Base-by-base conservation (phyloP, 2,113 vertebrate species). In the Phaethornis superciliosus region DNA sequence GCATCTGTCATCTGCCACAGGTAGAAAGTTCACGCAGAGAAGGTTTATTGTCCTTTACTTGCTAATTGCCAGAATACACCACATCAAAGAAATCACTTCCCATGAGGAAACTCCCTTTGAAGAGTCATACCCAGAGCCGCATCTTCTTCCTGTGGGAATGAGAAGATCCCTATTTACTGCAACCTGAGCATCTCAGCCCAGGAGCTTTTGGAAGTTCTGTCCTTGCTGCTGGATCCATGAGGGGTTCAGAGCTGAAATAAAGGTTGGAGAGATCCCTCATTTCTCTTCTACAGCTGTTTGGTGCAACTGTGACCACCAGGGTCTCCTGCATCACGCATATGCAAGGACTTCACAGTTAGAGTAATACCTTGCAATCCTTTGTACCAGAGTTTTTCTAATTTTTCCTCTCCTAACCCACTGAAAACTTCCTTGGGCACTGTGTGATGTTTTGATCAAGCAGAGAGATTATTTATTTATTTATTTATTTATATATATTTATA, bases 71-170 rank as follows among this genome's bases (percentile, higher is more conserved):
- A 1, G 55, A 62, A 78, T 1, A 17, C 9, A 83, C 96, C 95
- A 95, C 95, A 95, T 94, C 94, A 95, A 95, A 95, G 88, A n/a
- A 24, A 60, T 56, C 2, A 2, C 49, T 87, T 60, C 89, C 93
- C 70, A 5, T 23, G 52, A 74, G 89, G 78, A 76, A 89, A 69
- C 71, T 85, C 90, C 88, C 88, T 77, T 37, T 20, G 56, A 18
- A 47, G 64, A 80, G 63, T 94, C 88, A 83, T 28, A 15, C 85
- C 88, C 0, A 1, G 71, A 80, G 94, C 55, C 20, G 59, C 14
- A 32, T 55, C 77, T 69, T 40, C 26, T 37, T 88, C 63, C 58
- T 37, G 21, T 15, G 59, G 64, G 75, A 54, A 88, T 9, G 64
- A 81, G 60, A 59, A 89, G 59, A 78, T 87, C 7, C 63, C 51